phyloP scores from a whole-genome alignment of 23 tunicate genomes.

The Styela clava region DNA sequence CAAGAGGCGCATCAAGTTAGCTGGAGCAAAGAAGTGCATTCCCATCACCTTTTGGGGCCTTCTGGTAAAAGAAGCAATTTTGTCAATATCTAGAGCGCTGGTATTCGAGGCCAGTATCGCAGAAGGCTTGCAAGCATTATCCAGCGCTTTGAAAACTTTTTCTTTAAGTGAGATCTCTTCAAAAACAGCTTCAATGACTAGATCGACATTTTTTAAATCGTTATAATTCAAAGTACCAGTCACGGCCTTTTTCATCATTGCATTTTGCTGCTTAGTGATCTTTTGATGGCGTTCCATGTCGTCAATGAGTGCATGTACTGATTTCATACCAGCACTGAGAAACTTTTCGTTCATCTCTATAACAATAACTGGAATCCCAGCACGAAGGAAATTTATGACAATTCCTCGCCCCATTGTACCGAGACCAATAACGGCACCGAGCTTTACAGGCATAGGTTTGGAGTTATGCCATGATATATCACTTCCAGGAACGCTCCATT shows the following conservation, averaged over 20 bases:
- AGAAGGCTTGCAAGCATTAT: conserved; percentile 63
- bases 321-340: conserved; percentile 17
- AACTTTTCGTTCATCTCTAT: conserved; percentile 43
- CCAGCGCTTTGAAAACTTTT: conserved; percentile 51
- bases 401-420: conserved; percentile 95
- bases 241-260: conserved; percentile 21
- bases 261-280: conserved; percentile 19
- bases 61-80: conserved; percentile 47
- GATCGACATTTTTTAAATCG: conserved; percentile 53
- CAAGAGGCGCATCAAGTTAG: conserved; percentile 76
- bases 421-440: conserved; percentile 73
- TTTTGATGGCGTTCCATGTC: conserved; percentile 30
- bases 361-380: conserved; percentile 50
- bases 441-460: conserved; percentile 38
- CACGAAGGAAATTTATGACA: conserved; percentile 36
- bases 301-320: conserved; percentile 23
- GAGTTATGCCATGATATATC: conserved; percentile 18
- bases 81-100: conserved; percentile 67
- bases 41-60: conserved; percentile 75
- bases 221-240: conserved; percentile 27
- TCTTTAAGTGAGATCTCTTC: conserved; percentile 70
- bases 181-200: conserved; percentile 86
- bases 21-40: conserved; percentile 97
- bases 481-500: conserved; percentile 49
- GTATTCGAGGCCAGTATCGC: conserved; percentile 83